phyloP scores from a whole-genome alignment of 2,113 vertebrate genomes.

The Takifugu flavidus region DNA sequence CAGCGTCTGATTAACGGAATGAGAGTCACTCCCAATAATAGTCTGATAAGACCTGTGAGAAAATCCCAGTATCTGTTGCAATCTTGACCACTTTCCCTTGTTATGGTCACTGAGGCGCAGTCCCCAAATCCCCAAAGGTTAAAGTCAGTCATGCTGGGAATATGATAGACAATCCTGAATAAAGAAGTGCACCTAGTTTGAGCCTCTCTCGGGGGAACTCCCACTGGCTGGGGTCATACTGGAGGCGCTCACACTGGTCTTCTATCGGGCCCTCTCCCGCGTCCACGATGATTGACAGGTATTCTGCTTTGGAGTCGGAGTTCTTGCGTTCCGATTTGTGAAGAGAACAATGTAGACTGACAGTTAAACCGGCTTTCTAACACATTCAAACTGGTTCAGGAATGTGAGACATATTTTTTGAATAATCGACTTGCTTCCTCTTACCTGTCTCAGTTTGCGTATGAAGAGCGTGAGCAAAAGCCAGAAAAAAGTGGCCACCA shows the following conservation, averaged over 20 bases:
- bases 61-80: conserved; percentile 45
- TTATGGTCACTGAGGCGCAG: neutral
- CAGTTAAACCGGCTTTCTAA: neutral
- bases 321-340: conserved; percentile 72
- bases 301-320: conserved; percentile 78
- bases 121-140: neutral
- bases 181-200: conserved; percentile 80
- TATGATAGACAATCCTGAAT: neutral
- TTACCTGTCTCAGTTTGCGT: conserved; percentile 84
- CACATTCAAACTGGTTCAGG: too few relatives aligned
- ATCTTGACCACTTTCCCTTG: conserved; percentile 38
- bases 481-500: conserved; percentile 89
- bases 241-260: conserved; percentile 85
- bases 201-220: conserved; percentile 92
- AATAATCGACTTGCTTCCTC: neutral
- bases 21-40: conserved; percentile 65
- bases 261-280: conserved; percentile 81
- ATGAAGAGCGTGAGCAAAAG: conserved; percentile 90
- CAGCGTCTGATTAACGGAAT: conserved; percentile 58
- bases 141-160: too few relatives aligned
- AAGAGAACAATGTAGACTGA: neutral
- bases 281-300: conserved; percentile 91
- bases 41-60: conserved; percentile 68
- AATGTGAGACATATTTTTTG: neutral
- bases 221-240: conserved; percentile 91